Conservation (phyloP, 2,888 invertebrate genomes). For the Epirrhoe alternata region DNA sequence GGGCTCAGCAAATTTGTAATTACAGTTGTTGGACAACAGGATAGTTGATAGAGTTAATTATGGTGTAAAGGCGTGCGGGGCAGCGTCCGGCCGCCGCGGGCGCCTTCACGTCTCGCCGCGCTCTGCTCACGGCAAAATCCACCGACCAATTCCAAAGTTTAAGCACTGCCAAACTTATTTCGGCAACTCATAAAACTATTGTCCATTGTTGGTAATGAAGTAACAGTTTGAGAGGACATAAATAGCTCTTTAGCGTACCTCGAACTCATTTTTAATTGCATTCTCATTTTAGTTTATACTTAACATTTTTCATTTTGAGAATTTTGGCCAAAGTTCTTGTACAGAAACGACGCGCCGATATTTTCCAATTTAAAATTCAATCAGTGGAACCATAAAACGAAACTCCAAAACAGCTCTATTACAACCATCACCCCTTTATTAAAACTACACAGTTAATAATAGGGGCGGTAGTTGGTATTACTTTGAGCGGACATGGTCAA, state of each 20-base stretch:
- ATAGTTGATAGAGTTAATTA: slow-evolving; percentile 82
- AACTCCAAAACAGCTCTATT: slow-evolving; percentile 58
- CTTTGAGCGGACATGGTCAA: slow-evolving; percentile 76
- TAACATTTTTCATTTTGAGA: not conserved
- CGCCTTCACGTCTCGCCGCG: slow-evolving; percentile 55
- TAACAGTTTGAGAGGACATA: slow-evolving; percentile 38
- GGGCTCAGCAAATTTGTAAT: slow-evolving; percentile 73
- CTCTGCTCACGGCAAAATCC: slow-evolving; percentile 67
- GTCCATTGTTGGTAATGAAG: slow-evolving; percentile 65
- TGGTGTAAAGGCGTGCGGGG: slow-evolving; percentile 58
- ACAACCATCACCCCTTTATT: slow-evolving; percentile 64
- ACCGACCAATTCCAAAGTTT: slow-evolving; percentile 79
- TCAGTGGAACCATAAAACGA: slow-evolving; percentile 37
- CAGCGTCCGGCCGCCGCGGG: slow-evolving; percentile 63
- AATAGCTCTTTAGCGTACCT: slow-evolving; percentile 2
- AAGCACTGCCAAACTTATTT: slow-evolving; percentile 79
- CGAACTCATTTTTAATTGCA: not conserved
- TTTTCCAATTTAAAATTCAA: slow-evolving; percentile 26
- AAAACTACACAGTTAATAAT: slow-evolving; percentile 72
- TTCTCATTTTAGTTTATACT: not conserved
- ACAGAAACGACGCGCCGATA: not conserved
- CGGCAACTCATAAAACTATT: slow-evolving; percentile 80
- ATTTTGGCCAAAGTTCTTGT: not conserved
- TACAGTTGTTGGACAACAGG: slow-evolving; percentile 67
- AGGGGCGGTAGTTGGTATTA: slow-evolving; percentile 67